A percentile compares a stretch with the other conserved stretches of the same genome.
Evolutionary conservation across 2,113 vertebrate genomes (phyloP).

Genomic region (Uropsilus gracilis): DNA sequence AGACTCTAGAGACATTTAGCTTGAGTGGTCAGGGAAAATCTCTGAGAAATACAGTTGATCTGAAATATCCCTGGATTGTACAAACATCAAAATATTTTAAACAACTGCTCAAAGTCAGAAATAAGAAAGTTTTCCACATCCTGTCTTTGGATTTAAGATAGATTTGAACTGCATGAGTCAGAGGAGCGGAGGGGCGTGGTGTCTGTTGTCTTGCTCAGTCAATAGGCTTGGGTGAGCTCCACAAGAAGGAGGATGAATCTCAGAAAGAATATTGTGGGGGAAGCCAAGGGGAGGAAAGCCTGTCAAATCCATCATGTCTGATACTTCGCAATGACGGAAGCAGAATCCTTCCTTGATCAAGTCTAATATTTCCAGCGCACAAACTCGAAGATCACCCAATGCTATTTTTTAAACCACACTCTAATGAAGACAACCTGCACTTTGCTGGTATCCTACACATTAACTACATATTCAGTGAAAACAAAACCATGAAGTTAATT

Average conservation of each 20-base stretch:
- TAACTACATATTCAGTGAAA: not conserved
- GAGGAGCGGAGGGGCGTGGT: conserved; percentile 32
- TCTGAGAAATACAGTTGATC: not conserved
- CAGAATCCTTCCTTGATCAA: conserved; percentile 23
- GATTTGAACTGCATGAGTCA: conserved; percentile 71
- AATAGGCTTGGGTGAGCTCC: conserved; percentile 60
- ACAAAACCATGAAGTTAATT: conserved; percentile 39
- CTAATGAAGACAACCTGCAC: not conserved
- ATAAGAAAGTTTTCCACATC: conserved; percentile 55
- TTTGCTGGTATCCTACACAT: not conserved
- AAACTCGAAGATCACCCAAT: conserved; percentile 17
- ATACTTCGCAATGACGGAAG: conserved; percentile 66
- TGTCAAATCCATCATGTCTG: conserved; percentile 57
- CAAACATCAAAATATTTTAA: conserved; percentile 2
- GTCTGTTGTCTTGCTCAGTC: conserved; percentile 66
- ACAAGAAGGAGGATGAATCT: conserved; percentile 40
- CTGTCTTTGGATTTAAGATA: conserved; percentile 48
- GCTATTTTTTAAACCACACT: not conserved
- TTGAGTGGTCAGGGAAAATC: not conserved
- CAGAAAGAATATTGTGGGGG: conserved; percentile 44
- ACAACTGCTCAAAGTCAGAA: conserved; percentile 38
- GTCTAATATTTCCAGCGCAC: not conserved
- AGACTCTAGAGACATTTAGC: not conserved
- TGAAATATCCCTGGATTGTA: not conserved
- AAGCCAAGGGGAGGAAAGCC: not conserved